Conservation (phyloP, 2,797 vertebrate genomes). For the Tragelaphus oryx region DNA sequence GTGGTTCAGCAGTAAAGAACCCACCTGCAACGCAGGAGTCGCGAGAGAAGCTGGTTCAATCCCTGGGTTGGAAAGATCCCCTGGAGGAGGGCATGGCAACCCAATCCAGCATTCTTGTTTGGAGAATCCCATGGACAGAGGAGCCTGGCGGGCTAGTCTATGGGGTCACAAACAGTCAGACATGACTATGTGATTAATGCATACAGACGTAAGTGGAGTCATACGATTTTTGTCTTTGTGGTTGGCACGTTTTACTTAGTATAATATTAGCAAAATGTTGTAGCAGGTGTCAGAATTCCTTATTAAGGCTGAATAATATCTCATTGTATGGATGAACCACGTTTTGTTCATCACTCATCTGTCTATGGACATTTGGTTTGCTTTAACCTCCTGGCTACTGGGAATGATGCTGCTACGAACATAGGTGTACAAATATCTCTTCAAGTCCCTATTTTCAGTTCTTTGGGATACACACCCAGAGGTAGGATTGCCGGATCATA, state of each 20-base stretch:
- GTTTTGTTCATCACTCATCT: background rate
- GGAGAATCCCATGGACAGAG: background rate
- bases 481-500: background rate
- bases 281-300: background rate
- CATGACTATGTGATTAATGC: background rate
- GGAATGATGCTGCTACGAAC: fast-evolving
- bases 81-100: background rate
- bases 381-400: background rate
- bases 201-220: background rate
- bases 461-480: background rate
- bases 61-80: background rate
- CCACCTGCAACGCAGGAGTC: background rate
- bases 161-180: background rate
- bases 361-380: background rate
- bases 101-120: background rate
- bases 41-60: background rate
- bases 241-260: background rate
- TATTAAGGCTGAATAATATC: background rate
- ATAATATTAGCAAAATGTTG: background rate
- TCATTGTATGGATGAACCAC: fast-evolving
- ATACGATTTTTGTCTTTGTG: background rate
- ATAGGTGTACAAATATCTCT: fast-evolving
- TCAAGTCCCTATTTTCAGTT: background rate
- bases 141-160: background rate
- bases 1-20: background rate